These are phyloP conservation scores for Corythornis cristatus DNA, from an alignment of 2,113 vertebrate genomes.

Conservation along the genomic window DNA sequence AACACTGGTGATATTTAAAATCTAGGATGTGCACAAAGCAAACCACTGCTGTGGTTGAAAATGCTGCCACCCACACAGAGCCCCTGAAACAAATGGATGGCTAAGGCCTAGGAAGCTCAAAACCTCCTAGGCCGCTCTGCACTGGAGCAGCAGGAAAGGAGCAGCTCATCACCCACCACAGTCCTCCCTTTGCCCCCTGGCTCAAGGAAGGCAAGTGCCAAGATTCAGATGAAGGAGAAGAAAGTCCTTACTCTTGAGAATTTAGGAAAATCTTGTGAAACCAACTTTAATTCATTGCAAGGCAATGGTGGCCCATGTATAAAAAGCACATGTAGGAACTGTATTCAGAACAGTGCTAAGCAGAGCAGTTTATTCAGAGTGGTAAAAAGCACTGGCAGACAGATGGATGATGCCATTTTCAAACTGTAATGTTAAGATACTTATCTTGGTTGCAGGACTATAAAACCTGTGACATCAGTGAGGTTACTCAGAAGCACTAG, in stretches of 20 bases:
- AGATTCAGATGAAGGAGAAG: background rate
- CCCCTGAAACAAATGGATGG: background rate
- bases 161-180: background rate
- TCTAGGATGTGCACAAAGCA: background rate
- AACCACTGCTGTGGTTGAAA: rapidly evolving
- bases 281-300: background rate
- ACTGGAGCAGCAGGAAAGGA: background rate
- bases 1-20: background rate
- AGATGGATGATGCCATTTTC: background rate
- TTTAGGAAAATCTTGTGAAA: background rate
- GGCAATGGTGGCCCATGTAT: background rate
- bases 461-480: background rate
- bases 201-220: background rate
- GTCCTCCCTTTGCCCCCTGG: background rate
- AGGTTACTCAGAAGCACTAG: background rate
- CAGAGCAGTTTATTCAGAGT: background rate
- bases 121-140: background rate
- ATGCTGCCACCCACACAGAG: background rate
- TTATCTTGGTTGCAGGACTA: background rate
- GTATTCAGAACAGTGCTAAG: background rate
- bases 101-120: background rate
- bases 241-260: background rate
- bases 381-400: background rate
- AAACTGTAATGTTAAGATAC: background rate
- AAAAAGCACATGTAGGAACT: background rate